Base-by-base conservation (phyloP, 2,797 vertebrate genomes). In the Orestias chungarensis region DNA sequence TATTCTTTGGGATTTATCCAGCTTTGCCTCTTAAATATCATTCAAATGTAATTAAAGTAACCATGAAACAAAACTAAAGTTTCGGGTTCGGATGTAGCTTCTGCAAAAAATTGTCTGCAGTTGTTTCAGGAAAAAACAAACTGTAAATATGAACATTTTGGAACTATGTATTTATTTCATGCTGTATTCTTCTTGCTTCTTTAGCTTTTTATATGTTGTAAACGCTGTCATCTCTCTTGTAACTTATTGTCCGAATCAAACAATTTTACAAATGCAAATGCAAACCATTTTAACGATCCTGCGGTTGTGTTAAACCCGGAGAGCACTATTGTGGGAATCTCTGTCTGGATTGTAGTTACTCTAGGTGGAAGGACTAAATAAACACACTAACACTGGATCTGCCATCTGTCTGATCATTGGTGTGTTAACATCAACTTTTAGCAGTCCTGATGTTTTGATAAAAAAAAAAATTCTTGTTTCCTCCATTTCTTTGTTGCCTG, bases 131-230 rank as follows among this genome's bases (percentile, higher is more conserved):
- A 87, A 55, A 87, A 55, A 55, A 5, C 85, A 82, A 77, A 82
- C 76, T 91, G 80, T 91, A 87, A 83, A 86, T 88, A 88, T 89
- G 85, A 91, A 91, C 83, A 84, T 90, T 87, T 83, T 84, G 76
- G n/a, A 87, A 78, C 75, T 71, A 83, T 55, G 88, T 92, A 93
- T 94, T 93, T 90, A 90, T 93, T 88, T 89, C 80, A 69, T 46
- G 72, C 74, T 77, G 64, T 66, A 40, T 79, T 64, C 85, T 64
- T 79, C 67, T 20, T 81, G 82, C 20, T 33, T 7, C 23, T 47
- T 81, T 33, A 35, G 0, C 2, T 70, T 88, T 83, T 83, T 74
- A 78, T 78, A 88, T 84, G 52, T 80, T 76, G 83, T 66, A 82
- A 20, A 76, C 64, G 72, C 83, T 42, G 68, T 80, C 80, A 44